phyloP scores from a whole-genome alignment of 2,113 vertebrate genomes.

The Gobio gobio region DNA sequence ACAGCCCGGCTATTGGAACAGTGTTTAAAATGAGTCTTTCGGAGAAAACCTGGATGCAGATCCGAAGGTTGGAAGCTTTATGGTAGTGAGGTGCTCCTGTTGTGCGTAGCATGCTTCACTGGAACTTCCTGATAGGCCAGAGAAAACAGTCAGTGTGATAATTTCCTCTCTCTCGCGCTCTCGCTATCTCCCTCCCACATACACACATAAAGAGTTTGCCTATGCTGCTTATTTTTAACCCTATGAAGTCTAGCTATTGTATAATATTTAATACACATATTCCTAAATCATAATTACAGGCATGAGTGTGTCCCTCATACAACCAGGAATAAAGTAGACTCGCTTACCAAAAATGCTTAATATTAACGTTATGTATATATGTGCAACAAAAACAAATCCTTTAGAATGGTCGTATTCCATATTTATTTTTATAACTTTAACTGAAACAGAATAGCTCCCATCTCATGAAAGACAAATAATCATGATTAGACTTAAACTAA shows the following conservation, averaged over 20 bases:
- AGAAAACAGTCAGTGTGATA: neutral
- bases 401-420: neutral
- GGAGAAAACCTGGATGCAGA: neutral
- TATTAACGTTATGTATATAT: no score
- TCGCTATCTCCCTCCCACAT: neutral
- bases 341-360: neutral
- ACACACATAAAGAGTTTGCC: neutral
- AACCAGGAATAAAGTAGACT: neutral
- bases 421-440: constrained; percentile 1
- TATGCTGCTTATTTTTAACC: neutral
- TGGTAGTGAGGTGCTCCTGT: neutral
- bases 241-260: neutral
- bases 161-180: neutral
- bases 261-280: neutral
- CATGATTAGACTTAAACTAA: neutral
- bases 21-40: neutral
- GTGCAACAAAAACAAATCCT: neutral
- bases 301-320: neutral
- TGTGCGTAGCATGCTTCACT: neutral
- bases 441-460: neutral
- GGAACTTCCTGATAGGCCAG: constrained; percentile 3
- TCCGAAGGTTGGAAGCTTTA: neutral
- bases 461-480: neutral
- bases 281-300: neutral
- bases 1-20: neutral